These are phyloP conservation scores for Scolopax mira DNA, from an alignment of 2,113 vertebrate species.

Conservation along the genomic window DNA sequence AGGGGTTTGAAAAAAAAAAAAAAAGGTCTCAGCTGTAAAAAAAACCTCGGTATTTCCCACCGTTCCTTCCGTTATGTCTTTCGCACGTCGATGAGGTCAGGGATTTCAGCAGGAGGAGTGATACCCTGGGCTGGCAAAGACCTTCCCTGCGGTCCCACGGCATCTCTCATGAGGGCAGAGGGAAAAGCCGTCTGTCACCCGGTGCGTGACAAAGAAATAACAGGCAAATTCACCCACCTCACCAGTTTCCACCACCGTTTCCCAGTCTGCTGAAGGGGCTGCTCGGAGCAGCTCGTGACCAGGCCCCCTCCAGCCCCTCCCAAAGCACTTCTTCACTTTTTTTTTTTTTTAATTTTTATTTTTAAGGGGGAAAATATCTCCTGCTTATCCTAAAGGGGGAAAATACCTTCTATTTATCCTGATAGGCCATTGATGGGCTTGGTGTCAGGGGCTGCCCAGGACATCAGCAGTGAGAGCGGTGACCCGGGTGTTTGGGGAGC, in stretches of 20 bases:
- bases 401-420: background rate
- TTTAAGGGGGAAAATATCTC: background rate
- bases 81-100: background rate
- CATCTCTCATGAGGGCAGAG: background rate
- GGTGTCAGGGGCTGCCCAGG: background rate
- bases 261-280: background rate
- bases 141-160: background rate
- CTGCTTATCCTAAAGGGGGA: background rate
- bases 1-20: background rate
- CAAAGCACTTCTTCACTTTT: background rate
- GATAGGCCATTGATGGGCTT: background rate
- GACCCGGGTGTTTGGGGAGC: background rate
- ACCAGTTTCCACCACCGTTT: background rate
- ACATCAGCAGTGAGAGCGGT: background rate
- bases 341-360: background rate
- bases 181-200: background rate
- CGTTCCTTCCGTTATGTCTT: background rate
- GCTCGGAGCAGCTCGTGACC: background rate
- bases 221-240: rapidly evolving
- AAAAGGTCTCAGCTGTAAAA: background rate
- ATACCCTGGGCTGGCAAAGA: background rate
- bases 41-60: background rate
- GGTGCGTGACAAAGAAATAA: background rate
- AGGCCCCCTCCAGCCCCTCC: background rate
- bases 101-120: background rate